Evolutionary conservation across 1,140 invertebrate genomes (phyloP).

Genomic region (Heliconius eleuchia): DNA sequence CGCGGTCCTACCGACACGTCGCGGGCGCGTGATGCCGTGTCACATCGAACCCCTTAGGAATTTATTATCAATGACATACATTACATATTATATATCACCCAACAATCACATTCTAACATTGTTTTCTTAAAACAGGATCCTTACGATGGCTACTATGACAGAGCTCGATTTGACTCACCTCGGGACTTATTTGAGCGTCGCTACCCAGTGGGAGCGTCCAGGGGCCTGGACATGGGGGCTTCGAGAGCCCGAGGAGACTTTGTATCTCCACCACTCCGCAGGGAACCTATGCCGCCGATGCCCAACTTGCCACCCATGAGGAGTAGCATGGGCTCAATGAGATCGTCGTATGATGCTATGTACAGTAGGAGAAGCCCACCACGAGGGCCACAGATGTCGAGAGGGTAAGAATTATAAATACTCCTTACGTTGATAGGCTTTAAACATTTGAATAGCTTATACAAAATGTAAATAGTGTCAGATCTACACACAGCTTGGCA

Average conservation of each 20-base stretch:
- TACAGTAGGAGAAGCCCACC: constrained; percentile 90
- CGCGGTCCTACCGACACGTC: constrained; percentile 38
- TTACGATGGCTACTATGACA: constrained; percentile 91
- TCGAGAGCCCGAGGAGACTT: constrained; percentile 85
- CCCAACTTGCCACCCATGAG: constrained; percentile 83
- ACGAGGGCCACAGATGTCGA: constrained; percentile 77
- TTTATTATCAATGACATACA: not conserved
- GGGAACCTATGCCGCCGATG: constrained; percentile 85
- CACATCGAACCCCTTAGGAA: constrained; percentile 9
- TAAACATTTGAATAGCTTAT: too few species aligned
- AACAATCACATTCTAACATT: constrained; percentile 4
- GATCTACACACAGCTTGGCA: too few species aligned
- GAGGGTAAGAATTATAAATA: constrained; percentile 60
- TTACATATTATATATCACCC: not conserved
- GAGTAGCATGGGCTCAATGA: constrained; percentile 82
- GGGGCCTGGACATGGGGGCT: constrained; percentile 82
- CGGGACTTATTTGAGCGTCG: constrained; percentile 90
- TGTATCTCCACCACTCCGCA: constrained; percentile 84
- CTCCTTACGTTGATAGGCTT: too few species aligned
- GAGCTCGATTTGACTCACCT: constrained; percentile 87
- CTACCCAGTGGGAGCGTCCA: constrained; percentile 85
- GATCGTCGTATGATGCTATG: constrained; percentile 88
- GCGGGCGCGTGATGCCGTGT: constrained; percentile 59
- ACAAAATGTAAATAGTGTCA: too few species aligned
- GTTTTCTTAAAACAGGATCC: constrained; percentile 82